Evolutionary conservation across 1,140 invertebrate genomes (phyloP), one percentile per base, ranked within the genome.

Genomic region (Penaeus indicus): DNA sequence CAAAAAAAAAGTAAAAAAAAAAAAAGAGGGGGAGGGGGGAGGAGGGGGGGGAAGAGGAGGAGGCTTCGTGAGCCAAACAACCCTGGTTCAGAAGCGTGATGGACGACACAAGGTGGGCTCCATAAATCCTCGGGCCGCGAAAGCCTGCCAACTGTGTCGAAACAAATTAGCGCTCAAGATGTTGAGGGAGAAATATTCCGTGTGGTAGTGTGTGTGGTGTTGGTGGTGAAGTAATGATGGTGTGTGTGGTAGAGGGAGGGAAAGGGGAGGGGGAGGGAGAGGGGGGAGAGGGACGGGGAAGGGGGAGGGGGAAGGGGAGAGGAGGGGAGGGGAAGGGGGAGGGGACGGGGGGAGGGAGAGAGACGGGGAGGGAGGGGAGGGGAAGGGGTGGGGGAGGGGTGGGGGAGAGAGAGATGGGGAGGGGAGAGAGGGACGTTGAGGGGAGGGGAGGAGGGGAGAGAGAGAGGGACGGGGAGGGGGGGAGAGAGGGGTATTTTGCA

Each of bases 121-220:
- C 80, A 82, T 82, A 82, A 82, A 82, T 82, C 61, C 22, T 32
- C n/a, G 1, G 80, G 60, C 22, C n/a, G 80, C 80, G 60, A 54
- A 82, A 22, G 80, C 60, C 78, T 82, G 80, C 80, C 80, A 82
- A 82, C 80, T 47, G 60, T 63, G 80, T 82, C 80, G 60, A 82
- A 82, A 82, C 80, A 82, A 82, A 82, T 82, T 82, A 82, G 80
- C 61, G 80, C 27, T 82, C 60, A 63, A 82, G 80, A 82, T 82
- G 80, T n/a, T 82, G 80, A 27, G 22, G 60, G 80, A 80, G 80
- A 63, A 63, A 62, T 82, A 82, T 82, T 62, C 27, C 3, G 21
- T 82, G 80, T 82, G 38, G 38, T 38, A 38, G 54, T 80, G 78
- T 80, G 38, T 38, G 78, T 54, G 78, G 78, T 80, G 61, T 60